phyloP scores from a whole-genome alignment of 2,797 vertebrate species.

The Sylvilagus floridanus region DNA sequence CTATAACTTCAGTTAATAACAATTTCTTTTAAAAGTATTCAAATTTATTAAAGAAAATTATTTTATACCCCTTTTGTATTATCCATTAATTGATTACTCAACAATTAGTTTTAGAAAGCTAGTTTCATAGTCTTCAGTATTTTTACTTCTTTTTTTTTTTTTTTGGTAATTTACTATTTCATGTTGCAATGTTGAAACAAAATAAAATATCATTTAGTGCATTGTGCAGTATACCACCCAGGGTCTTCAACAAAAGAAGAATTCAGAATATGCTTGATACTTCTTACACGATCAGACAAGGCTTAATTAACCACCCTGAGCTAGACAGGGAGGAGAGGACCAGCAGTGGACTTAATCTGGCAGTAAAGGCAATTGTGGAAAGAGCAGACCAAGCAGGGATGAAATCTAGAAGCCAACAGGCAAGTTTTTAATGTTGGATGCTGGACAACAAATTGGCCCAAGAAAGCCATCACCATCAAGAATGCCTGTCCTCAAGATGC shows the following conservation, averaged over 20 bases:
- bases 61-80: background rate
- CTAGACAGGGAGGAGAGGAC: background rate
- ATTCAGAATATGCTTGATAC: conserved; percentile 34
- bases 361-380: background rate
- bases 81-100: background rate
- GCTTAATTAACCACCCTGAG: background rate
- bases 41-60: conserved; percentile 32
- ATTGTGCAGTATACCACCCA: background rate
- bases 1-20: background rate
- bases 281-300: background rate
- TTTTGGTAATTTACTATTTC: conserved; percentile 11
- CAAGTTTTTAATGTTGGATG: background rate
- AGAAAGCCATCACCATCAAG: background rate
- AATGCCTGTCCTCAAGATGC: background rate
- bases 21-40: background rate
- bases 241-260: background rate
- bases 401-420: background rate
- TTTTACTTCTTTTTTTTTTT: background rate
- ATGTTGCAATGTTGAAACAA: conserved; percentile 22
- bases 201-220: background rate
- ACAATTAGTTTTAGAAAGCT: conserved; percentile 4
- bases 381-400: background rate
- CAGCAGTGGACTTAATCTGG: background rate
- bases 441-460: background rate
- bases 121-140: background rate